Evolutionary conservation across 30 jellyfish, hydroid and myxozoan species (phyloP).

Genomic region (Hydractinia symbiolongicarpus): DNA sequence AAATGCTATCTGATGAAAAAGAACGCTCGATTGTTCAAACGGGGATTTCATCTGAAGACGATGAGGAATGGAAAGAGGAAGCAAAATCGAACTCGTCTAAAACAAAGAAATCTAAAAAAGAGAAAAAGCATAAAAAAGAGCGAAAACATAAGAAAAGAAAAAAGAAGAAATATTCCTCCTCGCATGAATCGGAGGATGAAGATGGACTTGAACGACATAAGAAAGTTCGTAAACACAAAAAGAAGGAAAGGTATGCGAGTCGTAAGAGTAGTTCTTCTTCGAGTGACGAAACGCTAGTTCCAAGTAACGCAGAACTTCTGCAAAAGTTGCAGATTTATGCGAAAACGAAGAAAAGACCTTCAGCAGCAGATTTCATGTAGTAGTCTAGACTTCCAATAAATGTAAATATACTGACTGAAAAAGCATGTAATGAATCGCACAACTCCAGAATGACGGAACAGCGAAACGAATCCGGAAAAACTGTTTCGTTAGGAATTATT

Average conservation of each 20-base stretch:
- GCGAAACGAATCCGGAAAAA: no score
- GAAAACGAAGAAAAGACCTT: slow-evolving; percentile 2
- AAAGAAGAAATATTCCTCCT: background rate
- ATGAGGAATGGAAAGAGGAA: background rate
- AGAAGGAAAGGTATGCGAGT: no score
- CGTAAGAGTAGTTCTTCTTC: background rate
- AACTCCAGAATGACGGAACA: no score
- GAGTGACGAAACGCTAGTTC: background rate
- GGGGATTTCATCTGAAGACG: background rate
- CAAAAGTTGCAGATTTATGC: background rate
- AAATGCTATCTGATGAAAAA: background rate
- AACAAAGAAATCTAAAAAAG: background rate
- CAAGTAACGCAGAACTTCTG: slow-evolving; percentile 5
- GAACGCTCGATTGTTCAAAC: background rate
- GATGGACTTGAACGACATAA: background rate
- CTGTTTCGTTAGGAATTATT: no score
- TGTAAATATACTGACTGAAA: no score
- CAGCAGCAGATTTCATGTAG: slow-evolving; percentile 12
- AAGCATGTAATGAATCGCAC: no score
- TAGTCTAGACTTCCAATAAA: no score
- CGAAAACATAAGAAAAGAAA: background rate
- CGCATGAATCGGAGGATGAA: slow-evolving; percentile 2
- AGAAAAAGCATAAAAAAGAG: slow-evolving; percentile 15
- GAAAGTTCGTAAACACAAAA: no score
- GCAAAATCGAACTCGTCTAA: background rate